Conservation (phyloP, 2,888 invertebrate species). For the Morinoia aosen region DNA sequence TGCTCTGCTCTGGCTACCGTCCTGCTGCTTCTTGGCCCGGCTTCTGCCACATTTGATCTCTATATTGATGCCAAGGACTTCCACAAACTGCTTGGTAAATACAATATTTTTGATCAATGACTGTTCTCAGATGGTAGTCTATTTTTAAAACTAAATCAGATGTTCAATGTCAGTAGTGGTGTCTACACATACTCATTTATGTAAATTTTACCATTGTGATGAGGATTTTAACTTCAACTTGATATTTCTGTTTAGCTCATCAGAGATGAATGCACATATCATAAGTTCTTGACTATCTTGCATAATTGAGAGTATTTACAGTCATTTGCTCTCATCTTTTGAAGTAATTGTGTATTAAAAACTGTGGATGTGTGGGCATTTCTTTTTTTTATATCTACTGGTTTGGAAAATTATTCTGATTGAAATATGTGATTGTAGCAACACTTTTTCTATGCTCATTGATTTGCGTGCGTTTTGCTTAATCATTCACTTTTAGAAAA, state of each 20-base stretch:
- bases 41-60: not conserved
- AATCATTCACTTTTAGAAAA: no score
- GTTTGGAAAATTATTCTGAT: no score
- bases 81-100: constrained; percentile 38
- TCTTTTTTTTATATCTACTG: no score
- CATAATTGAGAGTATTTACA: not conserved
- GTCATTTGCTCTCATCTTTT: no score
- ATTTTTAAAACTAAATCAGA: not conserved
- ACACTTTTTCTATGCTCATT: no score
- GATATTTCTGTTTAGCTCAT: not conserved
- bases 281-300: no score
- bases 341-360: no score
- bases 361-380: no score
- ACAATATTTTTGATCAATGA: not conserved
- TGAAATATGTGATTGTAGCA: no score
- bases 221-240: not conserved
- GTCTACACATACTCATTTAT: not conserved
- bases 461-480: no score
- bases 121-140: not conserved
- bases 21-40: not conserved
- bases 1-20: not conserved
- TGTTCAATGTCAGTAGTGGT: not conserved
- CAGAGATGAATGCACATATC: not conserved
- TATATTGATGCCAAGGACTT: constrained; percentile 40
- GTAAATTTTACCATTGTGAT: not conserved